phyloP scores from a whole-genome alignment of 2,797 vertebrate genomes.

The Rhinogobio ventralis region DNA sequence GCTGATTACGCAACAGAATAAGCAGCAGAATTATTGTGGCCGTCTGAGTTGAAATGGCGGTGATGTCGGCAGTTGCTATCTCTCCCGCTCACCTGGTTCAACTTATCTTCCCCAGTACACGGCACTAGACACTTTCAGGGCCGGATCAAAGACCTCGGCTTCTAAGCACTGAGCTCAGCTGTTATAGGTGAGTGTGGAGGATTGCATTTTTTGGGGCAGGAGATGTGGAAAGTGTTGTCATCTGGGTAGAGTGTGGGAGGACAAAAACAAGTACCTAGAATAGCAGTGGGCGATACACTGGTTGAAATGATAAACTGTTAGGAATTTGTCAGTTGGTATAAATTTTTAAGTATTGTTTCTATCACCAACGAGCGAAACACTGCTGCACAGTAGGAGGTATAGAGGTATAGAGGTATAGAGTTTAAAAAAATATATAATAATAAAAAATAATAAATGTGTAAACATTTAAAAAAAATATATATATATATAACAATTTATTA shows the following conservation, averaged over 20 bases:
- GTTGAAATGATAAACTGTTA: slow-evolving; percentile 20
- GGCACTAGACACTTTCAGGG: slow-evolving; percentile 55
- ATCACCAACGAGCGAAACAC: not conserved
- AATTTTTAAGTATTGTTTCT: not conserved
- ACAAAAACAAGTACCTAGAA: slow-evolving; percentile 18
- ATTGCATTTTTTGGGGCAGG: slow-evolving; percentile 6
- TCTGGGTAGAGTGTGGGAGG: slow-evolving; percentile 34
- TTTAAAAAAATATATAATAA: not conserved
- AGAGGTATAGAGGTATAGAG: too few species aligned
- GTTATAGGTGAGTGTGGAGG: slow-evolving; percentile 31
- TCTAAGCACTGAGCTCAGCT: slow-evolving; percentile 60
- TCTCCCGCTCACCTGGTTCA: slow-evolving; percentile 70
- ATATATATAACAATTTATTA: not conserved
- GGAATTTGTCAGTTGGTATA: slow-evolving; percentile 7
- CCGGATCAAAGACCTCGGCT: slow-evolving; percentile 65
- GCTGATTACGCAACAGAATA: slow-evolving; percentile 41
- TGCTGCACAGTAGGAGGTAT: not conserved
- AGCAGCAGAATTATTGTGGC: slow-evolving; percentile 35
- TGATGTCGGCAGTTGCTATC: slow-evolving; percentile 70
- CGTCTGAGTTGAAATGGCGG: slow-evolving; percentile 58
- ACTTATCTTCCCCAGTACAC: slow-evolving; percentile 66
- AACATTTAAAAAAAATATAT: not conserved
- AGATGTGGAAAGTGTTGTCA: slow-evolving; percentile 29
- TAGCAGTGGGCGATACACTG: not conserved
- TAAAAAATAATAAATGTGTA: not conserved